These are phyloP conservation scores for Megastigmus dorsalis DNA, from an alignment of 2,888 invertebrate genomes.

Conservation along the genomic window DNA sequence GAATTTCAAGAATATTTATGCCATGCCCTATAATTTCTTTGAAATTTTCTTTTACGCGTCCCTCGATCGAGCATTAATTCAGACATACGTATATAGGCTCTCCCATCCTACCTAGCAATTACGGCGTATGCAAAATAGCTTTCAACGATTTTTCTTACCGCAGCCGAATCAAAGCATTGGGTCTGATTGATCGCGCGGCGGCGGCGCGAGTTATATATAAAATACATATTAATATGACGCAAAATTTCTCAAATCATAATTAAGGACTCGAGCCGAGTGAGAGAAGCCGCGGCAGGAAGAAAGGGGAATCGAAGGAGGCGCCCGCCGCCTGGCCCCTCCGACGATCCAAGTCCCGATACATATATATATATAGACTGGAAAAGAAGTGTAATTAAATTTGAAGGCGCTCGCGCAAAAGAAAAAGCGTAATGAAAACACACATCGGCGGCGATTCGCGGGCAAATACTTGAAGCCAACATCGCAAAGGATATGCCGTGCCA, in stretches of 20 bases:
- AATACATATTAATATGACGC: not conserved
- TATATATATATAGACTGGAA: not conserved
- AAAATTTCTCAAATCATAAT: not conserved
- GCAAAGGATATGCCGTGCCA: not conserved
- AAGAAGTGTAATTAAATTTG: conserved; percentile 12
- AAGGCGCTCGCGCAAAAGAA: not conserved
- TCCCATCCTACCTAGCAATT: not conserved
- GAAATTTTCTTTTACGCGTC: not conserved
- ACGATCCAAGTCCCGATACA: too few species aligned
- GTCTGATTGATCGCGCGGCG: not conserved
- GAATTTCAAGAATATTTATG: not conserved
- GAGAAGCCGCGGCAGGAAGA: not conserved
- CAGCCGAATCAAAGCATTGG: not conserved
- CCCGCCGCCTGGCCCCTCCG: not conserved
- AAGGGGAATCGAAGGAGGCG: too few species aligned
- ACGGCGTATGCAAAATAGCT: not conserved
- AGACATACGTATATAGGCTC: not conserved
- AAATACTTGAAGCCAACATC: conserved; percentile 16
- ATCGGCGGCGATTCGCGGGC: not conserved
- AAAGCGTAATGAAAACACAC: not conserved
- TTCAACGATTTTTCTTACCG: not conserved
- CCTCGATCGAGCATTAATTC: not conserved
- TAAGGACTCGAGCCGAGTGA: not conserved
- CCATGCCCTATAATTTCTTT: not conserved
- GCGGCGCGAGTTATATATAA: too few species aligned